phyloP scores from a whole-genome alignment of 2,797 vertebrate species.

The Clarias pachynema region DNA sequence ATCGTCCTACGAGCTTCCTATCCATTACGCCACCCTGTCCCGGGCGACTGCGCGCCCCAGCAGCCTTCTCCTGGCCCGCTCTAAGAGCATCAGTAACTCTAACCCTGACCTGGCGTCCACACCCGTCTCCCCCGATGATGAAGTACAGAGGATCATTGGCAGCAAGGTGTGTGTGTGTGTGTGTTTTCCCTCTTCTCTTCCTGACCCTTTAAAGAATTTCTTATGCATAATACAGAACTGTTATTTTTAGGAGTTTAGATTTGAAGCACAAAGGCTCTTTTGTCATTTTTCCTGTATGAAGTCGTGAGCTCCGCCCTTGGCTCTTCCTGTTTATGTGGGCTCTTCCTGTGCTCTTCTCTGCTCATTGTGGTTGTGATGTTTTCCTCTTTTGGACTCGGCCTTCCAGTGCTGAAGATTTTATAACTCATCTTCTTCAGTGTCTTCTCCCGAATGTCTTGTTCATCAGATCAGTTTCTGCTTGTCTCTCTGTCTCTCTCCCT shows the following conservation, averaged over 20 bases:
- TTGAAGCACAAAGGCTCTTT: conserved; percentile 14
- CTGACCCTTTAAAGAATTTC: not conserved
- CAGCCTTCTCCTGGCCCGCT: conserved; percentile 84
- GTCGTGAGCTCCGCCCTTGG: not conserved
- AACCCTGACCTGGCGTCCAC: conserved; percentile 86
- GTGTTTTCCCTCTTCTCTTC: not conserved
- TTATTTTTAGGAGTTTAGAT: not conserved
- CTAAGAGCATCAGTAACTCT: conserved; percentile 92
- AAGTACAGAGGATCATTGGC: conserved; percentile 87
- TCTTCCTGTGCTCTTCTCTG: conserved; percentile 24
- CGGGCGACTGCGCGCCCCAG: conserved; percentile 79
- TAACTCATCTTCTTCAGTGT: not conserved
- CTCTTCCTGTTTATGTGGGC: conserved; percentile 27
- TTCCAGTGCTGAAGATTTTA: conserved; percentile 55
- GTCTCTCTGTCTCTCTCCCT: conserved; percentile 47
- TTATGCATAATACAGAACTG: not conserved
- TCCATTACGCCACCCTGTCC: conserved; percentile 85
- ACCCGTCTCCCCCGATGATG: conserved; percentile 85
- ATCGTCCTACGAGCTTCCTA: conserved; percentile 68
- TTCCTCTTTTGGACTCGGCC: conserved; percentile 49
- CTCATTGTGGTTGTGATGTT: conserved; percentile 25
- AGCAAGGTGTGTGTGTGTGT: conserved; percentile 76
- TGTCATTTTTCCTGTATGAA: conserved; percentile 1
- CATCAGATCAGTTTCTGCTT: not conserved
- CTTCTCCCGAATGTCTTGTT: not conserved